phyloP scores from a whole-genome alignment of 2,797 vertebrate genomes.

The Onychomys torridus region DNA sequence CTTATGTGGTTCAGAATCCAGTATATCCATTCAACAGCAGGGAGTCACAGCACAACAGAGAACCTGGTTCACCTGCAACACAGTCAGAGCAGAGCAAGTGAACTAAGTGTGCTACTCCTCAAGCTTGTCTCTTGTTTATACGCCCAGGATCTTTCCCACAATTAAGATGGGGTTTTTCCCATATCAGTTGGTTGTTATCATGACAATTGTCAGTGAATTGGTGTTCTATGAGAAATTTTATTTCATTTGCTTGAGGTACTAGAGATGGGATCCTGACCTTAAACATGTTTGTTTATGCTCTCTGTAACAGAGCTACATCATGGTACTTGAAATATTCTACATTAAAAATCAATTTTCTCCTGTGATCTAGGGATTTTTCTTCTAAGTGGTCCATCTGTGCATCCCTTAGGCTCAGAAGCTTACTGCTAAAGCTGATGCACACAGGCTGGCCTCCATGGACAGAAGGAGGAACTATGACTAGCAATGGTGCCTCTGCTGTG shows the following conservation, averaged over 20 bases:
- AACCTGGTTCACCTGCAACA: too few species aligned
- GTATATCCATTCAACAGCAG: too few species aligned
- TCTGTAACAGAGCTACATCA: background rate
- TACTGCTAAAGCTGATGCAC: background rate
- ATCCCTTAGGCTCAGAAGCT: background rate
- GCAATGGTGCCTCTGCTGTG: background rate
- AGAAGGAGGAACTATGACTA: background rate
- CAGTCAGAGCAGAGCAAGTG: too few species aligned
- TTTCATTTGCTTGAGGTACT: background rate
- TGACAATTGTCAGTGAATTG: background rate
- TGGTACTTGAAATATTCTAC: background rate
- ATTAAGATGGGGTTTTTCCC: too few species aligned
- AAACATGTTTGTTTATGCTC: background rate
- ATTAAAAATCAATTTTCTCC: background rate
- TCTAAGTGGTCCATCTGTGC: background rate
- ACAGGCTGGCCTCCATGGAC: background rate
- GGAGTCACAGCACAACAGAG: too few species aligned
- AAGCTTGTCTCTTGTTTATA: too few species aligned
- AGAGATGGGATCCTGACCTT: background rate
- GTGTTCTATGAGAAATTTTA: background rate
- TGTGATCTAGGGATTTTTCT: background rate
- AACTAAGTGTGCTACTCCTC: too few species aligned
- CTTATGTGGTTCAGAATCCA: too few species aligned
- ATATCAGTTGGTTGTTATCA: too few species aligned
- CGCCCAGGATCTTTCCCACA: too few species aligned